Evolutionary conservation across 2,797 vertebrate genomes (phyloP), one percentile per base, ranked within the genome.

Genomic region (Darevskia nairensis): DNA sequence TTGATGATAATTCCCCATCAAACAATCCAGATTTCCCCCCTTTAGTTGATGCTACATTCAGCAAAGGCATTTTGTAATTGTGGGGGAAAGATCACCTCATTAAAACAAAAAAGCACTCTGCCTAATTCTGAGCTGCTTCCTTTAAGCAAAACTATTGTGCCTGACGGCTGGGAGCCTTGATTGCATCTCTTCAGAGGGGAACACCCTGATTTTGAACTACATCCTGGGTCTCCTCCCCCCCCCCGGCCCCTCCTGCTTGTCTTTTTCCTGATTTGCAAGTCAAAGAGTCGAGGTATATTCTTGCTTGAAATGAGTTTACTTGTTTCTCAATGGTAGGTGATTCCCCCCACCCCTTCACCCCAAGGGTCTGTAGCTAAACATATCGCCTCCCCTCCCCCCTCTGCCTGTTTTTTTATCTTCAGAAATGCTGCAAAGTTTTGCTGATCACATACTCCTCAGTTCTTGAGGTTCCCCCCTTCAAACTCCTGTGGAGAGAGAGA

Each of bases 201-300:
- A 82, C 90, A 90, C 89, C 93, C 95, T 91, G 93, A 94, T 93
- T 95, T 92, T 91, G 87, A 0, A 0, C 59, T 5, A 90, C 90
- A 83, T 92, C 76, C 68, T 90, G 93, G 93, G 93, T 94, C 90
- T 90, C 25, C 27, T 2, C 25, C 7, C 11, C 3, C 17, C 25
- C 3, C n/a, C 7, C 11, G 3, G 6, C 93, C 90, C 89, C 76
- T 91, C 59, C 59, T 1, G 4, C 15, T 61, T 61, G 59, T 89
- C 3, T 92, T 10, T n/a, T 89, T 87, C 84, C 91, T 95, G 94
- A 95, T 95, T 96, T 96, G 91, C 93, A 90, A 94, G 95, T 95
- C 93, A 92, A 85, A 0, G n/a, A 91, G 74, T 87, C 85, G 91
- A 94, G 86, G 71, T 8, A 90, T 21, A 8, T 81, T 90, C 88